Evolutionary conservation across 2,888 invertebrate genomes (phyloP).

Genomic region (Leptopilina drosophilae): DNA sequence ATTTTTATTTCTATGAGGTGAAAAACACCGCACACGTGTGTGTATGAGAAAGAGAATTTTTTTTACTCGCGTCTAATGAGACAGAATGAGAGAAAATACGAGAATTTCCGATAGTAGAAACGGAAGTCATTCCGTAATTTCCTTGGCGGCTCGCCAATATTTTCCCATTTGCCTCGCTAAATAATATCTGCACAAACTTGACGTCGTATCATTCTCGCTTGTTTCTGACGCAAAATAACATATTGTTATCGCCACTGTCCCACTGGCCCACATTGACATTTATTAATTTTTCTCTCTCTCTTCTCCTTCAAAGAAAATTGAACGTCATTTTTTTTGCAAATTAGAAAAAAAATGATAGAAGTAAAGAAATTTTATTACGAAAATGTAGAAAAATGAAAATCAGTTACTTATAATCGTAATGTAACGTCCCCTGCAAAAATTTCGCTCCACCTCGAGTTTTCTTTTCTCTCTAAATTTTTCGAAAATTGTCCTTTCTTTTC

Average conservation of each 20-base stretch:
- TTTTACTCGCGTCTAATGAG: not conserved
- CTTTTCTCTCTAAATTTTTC: not conserved
- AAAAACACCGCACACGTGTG: not conserved
- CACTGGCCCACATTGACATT: conserved; percentile 53
- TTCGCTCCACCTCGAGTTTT: not conserved
- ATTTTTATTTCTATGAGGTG: conserved; percentile 1
- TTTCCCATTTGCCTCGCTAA: conserved; percentile 9
- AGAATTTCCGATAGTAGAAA: conserved; percentile 45
- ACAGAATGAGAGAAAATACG: too few species aligned
- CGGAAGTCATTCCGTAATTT: conserved; percentile 56
- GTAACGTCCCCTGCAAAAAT: not conserved
- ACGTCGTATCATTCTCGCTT: conserved; percentile 11
- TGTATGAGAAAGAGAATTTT: not conserved
- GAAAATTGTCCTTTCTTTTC: not conserved
- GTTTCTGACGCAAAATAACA: not conserved
- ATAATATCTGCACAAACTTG: conserved; percentile 16
- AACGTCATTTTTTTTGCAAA: too few species aligned
- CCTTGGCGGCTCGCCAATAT: conserved; percentile 54
- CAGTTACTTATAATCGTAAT: too few species aligned
- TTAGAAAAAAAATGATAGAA: too few species aligned
- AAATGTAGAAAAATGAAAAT: too few species aligned
- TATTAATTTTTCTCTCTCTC: conserved; percentile 59
- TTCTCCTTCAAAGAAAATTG: too few species aligned
- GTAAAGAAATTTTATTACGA: too few species aligned
- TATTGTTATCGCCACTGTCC: not conserved